Evolutionary conservation across 2,797 vertebrate genomes (phyloP).

Genomic region (Gymnodraco acuticeps): DNA sequence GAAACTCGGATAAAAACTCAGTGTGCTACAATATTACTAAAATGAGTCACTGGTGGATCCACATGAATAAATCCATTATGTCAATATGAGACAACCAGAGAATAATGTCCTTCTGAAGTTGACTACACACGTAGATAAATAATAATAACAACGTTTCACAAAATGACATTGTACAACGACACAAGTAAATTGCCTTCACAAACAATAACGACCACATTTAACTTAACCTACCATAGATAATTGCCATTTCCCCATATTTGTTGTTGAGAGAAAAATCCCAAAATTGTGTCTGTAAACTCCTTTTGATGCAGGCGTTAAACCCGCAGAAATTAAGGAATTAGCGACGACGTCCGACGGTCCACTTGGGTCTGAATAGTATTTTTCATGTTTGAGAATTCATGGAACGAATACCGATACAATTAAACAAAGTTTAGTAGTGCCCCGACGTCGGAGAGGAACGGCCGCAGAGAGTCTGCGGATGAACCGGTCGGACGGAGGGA

Average conservation of each 20-base stretch:
- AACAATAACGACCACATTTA: not conserved
- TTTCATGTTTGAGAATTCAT: slow-evolving; percentile 4
- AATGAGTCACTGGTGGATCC: slow-evolving; percentile 1
- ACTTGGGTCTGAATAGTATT: not conserved
- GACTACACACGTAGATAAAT: not conserved
- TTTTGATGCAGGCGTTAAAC: not conserved
- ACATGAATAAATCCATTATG: slow-evolving; percentile 6
- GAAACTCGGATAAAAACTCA: slow-evolving; percentile 23
- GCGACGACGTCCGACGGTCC: not conserved
- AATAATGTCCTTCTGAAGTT: not conserved
- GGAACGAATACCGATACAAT: fast-evolving
- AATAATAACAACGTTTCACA: not conserved
- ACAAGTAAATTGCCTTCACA: not conserved
- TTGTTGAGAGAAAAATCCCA: not conserved
- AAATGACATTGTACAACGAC: not conserved
- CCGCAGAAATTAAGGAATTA: not conserved
- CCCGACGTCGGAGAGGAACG: not conserved
- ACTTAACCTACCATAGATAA: slow-evolving; percentile 77
- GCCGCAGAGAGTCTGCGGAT: no score
- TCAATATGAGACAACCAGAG: not conserved
- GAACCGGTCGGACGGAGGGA: not conserved
- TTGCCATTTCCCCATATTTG: slow-evolving; percentile 76
- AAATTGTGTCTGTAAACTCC: not conserved
- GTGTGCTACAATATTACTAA: not conserved
- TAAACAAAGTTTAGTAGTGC: not conserved